Conservation (phyloP, 2,888 invertebrate genomes). For the Scaptodrosophila latifasciaeformis region DNA sequence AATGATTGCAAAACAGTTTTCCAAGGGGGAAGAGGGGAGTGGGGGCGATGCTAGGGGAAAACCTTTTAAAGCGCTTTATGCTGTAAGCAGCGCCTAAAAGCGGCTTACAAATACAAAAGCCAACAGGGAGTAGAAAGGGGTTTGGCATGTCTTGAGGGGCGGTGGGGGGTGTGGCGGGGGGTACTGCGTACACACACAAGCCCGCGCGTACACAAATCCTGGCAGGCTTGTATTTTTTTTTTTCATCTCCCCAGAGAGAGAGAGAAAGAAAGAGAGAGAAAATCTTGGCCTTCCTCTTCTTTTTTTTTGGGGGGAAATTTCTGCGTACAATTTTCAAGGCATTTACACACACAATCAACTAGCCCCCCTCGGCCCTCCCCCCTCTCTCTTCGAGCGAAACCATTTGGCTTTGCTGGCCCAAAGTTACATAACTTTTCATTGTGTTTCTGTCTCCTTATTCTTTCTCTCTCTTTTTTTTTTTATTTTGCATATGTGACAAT, state of each 20-base stretch:
- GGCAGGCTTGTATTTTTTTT: conserved; percentile 12
- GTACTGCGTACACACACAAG: conserved; percentile 16
- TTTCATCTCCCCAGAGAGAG: conserved; percentile 1
- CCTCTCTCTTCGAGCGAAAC: not conserved
- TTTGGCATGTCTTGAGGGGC: not conserved
- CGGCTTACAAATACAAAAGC: conserved; percentile 48
- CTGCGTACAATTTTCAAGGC: too few species aligned
- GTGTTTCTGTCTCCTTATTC: too few species aligned
- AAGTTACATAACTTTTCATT: conserved; percentile 51
- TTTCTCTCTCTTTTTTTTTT: too few species aligned
- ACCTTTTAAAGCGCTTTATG: conserved; percentile 61
- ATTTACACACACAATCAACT: not conserved
- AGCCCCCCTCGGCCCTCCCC: not conserved
- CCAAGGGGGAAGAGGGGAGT: not conserved
- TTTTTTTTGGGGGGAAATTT: too few species aligned
- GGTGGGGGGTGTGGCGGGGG: conserved; percentile 17
- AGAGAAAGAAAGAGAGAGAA: too few species aligned
- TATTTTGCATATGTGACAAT: conserved; percentile 38
- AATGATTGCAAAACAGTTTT: too few species aligned
- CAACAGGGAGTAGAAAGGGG: not conserved
- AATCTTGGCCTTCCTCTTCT: not conserved
- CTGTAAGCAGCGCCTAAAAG: conserved; percentile 60
- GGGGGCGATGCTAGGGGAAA: conserved; percentile 14
- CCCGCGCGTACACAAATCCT: conserved; percentile 12
- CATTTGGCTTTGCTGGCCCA: not conserved